phyloP scores from a whole-genome alignment of 2,888 invertebrate species.

The Pimpla rufipes region DNA sequence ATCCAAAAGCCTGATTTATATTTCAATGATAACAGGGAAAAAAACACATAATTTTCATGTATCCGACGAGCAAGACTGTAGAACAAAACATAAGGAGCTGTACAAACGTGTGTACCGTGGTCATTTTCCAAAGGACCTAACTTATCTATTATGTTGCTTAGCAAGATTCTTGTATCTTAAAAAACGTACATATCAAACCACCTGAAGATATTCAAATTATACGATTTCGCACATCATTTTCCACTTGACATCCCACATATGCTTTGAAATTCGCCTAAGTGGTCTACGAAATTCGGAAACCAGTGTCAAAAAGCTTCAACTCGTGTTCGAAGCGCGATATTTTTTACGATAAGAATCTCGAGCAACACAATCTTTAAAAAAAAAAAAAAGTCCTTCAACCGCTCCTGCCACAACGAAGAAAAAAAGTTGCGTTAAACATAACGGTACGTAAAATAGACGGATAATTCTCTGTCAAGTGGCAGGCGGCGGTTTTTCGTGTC shows the following conservation, averaged over 20 bases:
- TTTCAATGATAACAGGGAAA: background rate
- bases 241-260: too few relatives aligned
- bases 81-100: conserved; percentile 1
- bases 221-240: too few relatives aligned
- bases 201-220: too few relatives aligned
- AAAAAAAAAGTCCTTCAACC: background rate
- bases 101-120: conserved; percentile 8
- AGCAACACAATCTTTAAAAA: background rate
- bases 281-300: too few relatives aligned
- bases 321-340: too few relatives aligned
- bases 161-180: background rate
- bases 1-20: too few relatives aligned
- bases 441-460: conserved; percentile 13
- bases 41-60: background rate
- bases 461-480: conserved; percentile 19
- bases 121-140: background rate
- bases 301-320: too few relatives aligned
- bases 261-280: too few relatives aligned
- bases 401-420: background rate
- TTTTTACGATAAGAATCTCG: background rate
- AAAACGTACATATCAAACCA: too few relatives aligned
- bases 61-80: conserved; percentile 9
- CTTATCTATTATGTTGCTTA: background rate
- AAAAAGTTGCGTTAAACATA: background rate
- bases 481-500: background rate